Percentiles rank a stretch among this genome's conserved stretches.
Evolutionary conservation across 2,113 vertebrate genomes (phyloP).

Genomic region (Xiphophorus maculatus): DNA sequence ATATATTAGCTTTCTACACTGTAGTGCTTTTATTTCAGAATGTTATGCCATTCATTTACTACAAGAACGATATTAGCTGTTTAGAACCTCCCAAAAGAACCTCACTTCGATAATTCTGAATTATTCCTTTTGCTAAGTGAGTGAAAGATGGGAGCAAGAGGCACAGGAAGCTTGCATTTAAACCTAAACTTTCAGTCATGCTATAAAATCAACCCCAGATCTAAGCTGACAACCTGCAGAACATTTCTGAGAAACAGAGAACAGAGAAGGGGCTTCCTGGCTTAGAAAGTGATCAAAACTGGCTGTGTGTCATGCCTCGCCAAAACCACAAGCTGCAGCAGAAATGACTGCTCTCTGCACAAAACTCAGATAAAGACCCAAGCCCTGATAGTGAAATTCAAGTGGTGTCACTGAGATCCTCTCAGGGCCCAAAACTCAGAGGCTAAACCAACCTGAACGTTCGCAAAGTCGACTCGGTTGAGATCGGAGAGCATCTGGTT

Average conservation of each 20-base stretch:
- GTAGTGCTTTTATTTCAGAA: background rate
- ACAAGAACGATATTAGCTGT: background rate
- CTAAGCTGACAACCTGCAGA: background rate
- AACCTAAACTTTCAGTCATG: background rate
- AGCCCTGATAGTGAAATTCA: background rate
- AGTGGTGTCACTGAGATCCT: background rate
- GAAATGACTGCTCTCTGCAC: background rate
- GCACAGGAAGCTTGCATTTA: background rate
- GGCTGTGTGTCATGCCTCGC: background rate
- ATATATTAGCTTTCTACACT: background rate
- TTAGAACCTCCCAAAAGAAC: background rate
- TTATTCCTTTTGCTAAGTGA: background rate
- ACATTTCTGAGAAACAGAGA: conserved; percentile 7
- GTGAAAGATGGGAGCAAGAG: background rate
- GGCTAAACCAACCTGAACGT: conserved; percentile 83
- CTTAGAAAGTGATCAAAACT: background rate
- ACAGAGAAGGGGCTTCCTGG: conserved; percentile 5
- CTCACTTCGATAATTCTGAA: background rate
- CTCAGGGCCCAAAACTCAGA: background rate
- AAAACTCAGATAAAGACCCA: background rate
- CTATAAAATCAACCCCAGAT: background rate
- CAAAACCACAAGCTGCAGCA: conserved; percentile 33
- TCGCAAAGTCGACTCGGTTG: conserved; percentile 93
- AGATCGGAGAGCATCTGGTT: conserved; percentile 95
- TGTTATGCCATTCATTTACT: background rate